These are phyloP conservation scores for Ormia ochracea DNA, from an alignment of 2,888 invertebrate genomes.

Conservation along the genomic window DNA sequence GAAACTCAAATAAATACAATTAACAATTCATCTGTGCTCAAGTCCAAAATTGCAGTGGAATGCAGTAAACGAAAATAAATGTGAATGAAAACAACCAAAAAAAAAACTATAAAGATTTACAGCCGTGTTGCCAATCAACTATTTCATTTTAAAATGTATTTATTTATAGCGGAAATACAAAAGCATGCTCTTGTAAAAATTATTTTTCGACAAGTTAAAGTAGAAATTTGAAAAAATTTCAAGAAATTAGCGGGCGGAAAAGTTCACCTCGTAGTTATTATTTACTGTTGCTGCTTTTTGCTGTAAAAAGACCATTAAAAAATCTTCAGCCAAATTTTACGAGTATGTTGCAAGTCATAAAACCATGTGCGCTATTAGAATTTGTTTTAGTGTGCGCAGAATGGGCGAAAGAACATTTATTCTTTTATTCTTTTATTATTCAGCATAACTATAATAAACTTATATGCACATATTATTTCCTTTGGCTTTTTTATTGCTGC, in stretches of 20 bases:
- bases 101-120: no score
- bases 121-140: no score
- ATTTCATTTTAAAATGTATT: no score
- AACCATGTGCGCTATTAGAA: constrained; percentile 42
- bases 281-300: not conserved
- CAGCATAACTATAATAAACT: constrained; percentile 15
- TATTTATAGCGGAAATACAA: no score
- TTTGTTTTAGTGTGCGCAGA: constrained; percentile 1
- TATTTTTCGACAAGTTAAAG: no score
- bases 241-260: not conserved
- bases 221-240: no score
- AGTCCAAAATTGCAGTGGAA: no score
- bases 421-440: constrained; percentile 35
- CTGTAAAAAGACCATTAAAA: not conserved
- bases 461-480: not conserved
- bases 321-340: constrained; percentile 50
- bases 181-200: no score
- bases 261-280: not conserved
- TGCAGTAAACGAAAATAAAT: no score
- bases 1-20: no score
- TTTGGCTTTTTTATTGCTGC: not conserved
- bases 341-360: constrained; percentile 55
- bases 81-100: no score
- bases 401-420: constrained; percentile 1
- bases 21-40: no score